These are phyloP conservation scores for Lycophotia porphyrea DNA, from an alignment of 2,888 invertebrate species.

Conservation along the genomic window DNA sequence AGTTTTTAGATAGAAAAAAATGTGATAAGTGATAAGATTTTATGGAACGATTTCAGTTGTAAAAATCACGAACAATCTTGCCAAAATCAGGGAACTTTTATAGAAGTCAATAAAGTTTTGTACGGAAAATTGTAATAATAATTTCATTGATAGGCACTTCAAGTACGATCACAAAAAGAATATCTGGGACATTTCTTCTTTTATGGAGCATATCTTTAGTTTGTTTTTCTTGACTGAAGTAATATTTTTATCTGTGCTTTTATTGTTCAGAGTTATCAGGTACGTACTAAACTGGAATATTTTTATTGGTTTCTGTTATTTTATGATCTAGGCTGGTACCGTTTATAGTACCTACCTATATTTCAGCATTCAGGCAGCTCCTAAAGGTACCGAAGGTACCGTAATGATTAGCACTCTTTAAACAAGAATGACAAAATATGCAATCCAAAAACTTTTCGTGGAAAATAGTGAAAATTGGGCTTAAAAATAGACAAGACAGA, in stretches of 20 bases:
- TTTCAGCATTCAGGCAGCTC: neutral
- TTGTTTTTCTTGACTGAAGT: conserved; percentile 29
- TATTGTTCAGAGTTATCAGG: conserved; percentile 27
- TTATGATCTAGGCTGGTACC: neutral
- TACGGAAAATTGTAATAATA: conserved; percentile 50
- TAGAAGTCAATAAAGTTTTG: conserved; percentile 43
- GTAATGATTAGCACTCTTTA: neutral
- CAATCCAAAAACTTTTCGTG: neutral
- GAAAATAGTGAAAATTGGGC: neutral
- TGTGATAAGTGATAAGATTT: conserved; percentile 44
- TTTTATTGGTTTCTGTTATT: conserved; percentile 12
- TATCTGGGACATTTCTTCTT: conserved; percentile 23
- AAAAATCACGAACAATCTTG: conserved; percentile 44
- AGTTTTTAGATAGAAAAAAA: conserved; percentile 5
- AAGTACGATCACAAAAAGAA: conserved; percentile 34
- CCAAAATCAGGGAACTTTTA: conserved; percentile 46
- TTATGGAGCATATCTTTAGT: conserved; percentile 25
- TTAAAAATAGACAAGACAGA: conserved; percentile 14
- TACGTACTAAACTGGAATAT: conserved; percentile 11
- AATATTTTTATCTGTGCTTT: conserved; percentile 21
- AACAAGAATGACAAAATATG: neutral
- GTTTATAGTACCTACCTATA: neutral
- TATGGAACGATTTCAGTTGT: conserved; percentile 34
- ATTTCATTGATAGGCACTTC: conserved; percentile 41
- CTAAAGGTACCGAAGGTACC: neutral